Conservation (phyloP, 2,797 vertebrate species). For the Epinephelus coioides region DNA sequence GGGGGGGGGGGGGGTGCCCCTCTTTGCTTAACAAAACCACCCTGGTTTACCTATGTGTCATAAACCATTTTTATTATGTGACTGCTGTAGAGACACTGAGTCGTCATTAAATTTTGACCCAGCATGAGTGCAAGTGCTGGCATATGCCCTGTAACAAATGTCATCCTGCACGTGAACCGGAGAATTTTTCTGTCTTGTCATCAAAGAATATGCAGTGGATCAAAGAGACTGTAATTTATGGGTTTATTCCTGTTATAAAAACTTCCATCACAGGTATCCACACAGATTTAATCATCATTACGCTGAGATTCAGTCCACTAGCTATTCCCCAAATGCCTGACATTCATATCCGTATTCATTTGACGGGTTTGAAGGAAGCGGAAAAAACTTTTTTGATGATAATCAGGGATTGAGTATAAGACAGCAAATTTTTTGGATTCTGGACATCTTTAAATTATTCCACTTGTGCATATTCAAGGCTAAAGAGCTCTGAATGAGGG, state of each 20-base stretch:
- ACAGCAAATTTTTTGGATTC: slow-evolving; percentile 59
- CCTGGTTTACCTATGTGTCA: background rate
- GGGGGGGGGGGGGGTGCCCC: background rate
- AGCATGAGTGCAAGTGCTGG: background rate
- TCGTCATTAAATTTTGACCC: background rate
- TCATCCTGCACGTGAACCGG: slow-evolving; percentile 10
- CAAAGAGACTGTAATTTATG: slow-evolving; percentile 39
- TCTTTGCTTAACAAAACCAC: background rate
- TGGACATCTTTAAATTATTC: slow-evolving; percentile 79
- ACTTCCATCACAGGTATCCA: slow-evolving; percentile 24
- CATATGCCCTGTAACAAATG: slow-evolving; percentile 10
- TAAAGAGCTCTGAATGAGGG: slow-evolving; percentile 74
- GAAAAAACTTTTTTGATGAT: slow-evolving; percentile 52
- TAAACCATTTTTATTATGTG: background rate
- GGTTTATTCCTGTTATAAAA: slow-evolving; percentile 31
- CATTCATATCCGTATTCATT: slow-evolving; percentile 50
- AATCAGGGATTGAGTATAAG: slow-evolving; percentile 55
- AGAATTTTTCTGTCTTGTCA: slow-evolving; percentile 13
- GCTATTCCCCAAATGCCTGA: slow-evolving; percentile 36
- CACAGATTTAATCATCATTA: slow-evolving; percentile 24
- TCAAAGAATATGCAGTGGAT: slow-evolving; percentile 26
- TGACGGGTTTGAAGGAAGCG: slow-evolving; percentile 49
- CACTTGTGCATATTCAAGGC: slow-evolving; percentile 77
- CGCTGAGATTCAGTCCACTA: slow-evolving; percentile 44
- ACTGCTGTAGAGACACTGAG: background rate